Base-by-base conservation (phyloP, 2,797 vertebrate genomes). In the Xerus rutilus region DNA sequence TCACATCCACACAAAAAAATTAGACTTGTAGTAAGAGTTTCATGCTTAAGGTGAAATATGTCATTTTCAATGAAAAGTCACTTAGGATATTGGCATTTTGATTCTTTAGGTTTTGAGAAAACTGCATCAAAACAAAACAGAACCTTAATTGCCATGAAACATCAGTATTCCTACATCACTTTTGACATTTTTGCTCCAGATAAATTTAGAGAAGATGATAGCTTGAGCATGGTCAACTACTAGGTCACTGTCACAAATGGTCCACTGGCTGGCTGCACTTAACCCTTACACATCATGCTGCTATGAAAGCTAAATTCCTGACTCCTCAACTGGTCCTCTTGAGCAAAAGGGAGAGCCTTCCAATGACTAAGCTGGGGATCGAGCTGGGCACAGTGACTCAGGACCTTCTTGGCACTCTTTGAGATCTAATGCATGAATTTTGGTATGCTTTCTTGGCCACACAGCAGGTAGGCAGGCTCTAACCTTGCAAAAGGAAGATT, bases 1-100 rank as follows among this genome's bases (percentile, higher is more conserved):
- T 96, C 95, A 85, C 13, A 93, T 74, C 81, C 35, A 94, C 28
- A 86, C 9, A 87, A 89, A 93, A 93, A 96, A 91, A 93, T 85
- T 95, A 95, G 96, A 89, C 39, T 32, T 52, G 13, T 18, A 64
- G 64, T 70, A 43, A 57, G 74, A 70, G 45, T n/a, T 82, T 89
- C 81, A 86, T 25, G 67, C 45, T 89, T 4, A 20, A 30, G 23
- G 43, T 92, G 82, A 90, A 82, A 78, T 35, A 74, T 3, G 12
- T 25, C 85, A 52, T 65, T 92, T 95, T 82, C 14, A 89, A 76
- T 76, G 91, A 74, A 86, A 91, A 92, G 10, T 85, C 54, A 62
- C 13, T 86, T 32, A 69, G 30, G 77, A 93, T 32, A 86, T 6
- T 79, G n/a, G 35, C 8, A 77, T 21, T 32, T 39, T 84, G 39